Base-by-base conservation (phyloP, 1,140 invertebrate genomes). In the Drosophila quadrilineata region DNA sequence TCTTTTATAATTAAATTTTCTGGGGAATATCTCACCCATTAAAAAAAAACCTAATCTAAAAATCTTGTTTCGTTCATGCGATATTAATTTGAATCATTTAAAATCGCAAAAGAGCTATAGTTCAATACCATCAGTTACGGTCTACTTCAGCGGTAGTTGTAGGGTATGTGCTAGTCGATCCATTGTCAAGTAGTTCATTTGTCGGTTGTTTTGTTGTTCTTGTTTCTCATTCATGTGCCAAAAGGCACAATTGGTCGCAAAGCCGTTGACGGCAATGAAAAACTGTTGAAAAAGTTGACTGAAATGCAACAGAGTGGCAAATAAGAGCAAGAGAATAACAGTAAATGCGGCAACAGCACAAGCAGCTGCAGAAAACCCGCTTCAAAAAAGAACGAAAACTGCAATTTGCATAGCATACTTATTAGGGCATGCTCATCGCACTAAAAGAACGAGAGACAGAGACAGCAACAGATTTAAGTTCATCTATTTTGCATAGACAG, bases 201-300 rank as follows among this genome's bases (percentile, higher is more conserved):
- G 0, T 35, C 33, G 17, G 38, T 40, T 38, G 21, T 50, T 46
- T 59, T 52, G 36, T 29, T 66, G 22, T 52, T 28, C 36, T 43
- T 36, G 46, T 43, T 35, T 45, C 56, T 12, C 38, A 31, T 41
- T 43, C 38, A 29, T 49, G 43, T 66, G 63, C 63, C 56, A 59
- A 66, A 59, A 66, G 54, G 54, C 56, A 66, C 41, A 59, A 52
- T 28, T 31, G 49, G 28, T 10, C 29, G 22, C 40, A 9, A 12
- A 40, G 45, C 14, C 40, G 14, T 35, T 43, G 45, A 41, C 41
- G 53, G 56, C 26, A 66, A 66, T 66, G 64, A 67, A 67, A 60
- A 62, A 62, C 48, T 53, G 57, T 40, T 60, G 45, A 66, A 60
- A n/a, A 66, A 60, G 46, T 66, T 59, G 56, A 52, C 28, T 58